Percentiles rank a stretch among this genome's conserved stretches.
Conservation (phyloP, 1,140 invertebrate species). For the Dendroctonus ponderosae region DNA sequence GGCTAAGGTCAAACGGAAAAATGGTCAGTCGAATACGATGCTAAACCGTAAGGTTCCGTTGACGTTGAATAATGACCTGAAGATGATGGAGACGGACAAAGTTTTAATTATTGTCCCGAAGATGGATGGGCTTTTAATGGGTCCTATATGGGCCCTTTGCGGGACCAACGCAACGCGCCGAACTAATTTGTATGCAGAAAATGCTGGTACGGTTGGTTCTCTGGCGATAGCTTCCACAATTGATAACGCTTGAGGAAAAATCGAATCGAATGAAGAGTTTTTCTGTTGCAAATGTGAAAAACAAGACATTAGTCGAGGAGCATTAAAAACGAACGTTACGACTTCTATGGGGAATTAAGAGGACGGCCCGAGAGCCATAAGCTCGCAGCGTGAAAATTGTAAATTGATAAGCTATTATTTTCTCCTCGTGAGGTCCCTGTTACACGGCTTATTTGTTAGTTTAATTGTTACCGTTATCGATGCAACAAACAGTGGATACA, state of each 20-base stretch:
- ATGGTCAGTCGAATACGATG: constrained; percentile 29
- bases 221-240: constrained; percentile 8
- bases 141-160: constrained; percentile 20
- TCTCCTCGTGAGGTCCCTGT: constrained; percentile 27
- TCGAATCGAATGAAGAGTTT: background rate
- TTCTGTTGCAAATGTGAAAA: background rate
- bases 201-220: constrained; percentile 19
- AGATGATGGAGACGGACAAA: constrained; percentile 26
- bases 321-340: too few relatives aligned
- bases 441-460: constrained; percentile 31
- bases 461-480: constrained; percentile 32
- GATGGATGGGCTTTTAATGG: constrained; percentile 31
- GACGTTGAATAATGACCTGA: constrained; percentile 28
- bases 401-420: constrained; percentile 32
- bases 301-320: too few relatives aligned
- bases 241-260: background rate
- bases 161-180: background rate
- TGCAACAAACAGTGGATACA: too few relatives aligned
- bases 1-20: constrained; percentile 28
- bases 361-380: too few relatives aligned
- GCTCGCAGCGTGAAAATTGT: constrained; percentile 22
- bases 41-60: constrained; percentile 22
- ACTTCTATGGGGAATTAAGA: too few relatives aligned
- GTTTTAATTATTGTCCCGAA: constrained; percentile 28
- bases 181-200: constrained; percentile 14